phyloP scores from a whole-genome alignment of 2,797 vertebrate species.

The Eurystomus glaucurus region DNA sequence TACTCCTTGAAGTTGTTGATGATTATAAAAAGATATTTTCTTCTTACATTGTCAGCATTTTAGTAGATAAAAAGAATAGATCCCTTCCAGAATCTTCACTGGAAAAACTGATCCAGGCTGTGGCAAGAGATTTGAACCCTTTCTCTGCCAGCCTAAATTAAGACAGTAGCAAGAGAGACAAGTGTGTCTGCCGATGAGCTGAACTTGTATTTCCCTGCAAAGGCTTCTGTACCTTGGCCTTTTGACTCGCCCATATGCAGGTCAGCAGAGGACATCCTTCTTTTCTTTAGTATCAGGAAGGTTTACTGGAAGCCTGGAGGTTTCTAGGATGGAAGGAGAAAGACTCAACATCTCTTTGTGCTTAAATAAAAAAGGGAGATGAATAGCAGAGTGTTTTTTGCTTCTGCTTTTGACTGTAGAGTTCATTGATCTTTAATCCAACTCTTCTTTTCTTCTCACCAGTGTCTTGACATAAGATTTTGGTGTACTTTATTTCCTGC shows the following conservation, averaged over 20 bases:
- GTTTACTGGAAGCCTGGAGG: background rate
- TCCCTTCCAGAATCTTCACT: conserved; percentile 22
- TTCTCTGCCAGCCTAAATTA: conserved; percentile 28
- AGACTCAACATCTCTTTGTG: background rate
- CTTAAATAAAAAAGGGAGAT: background rate
- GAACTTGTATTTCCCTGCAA: background rate
- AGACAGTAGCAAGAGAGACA: background rate
- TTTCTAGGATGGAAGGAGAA: background rate
- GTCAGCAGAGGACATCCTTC: background rate
- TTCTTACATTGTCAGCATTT: conserved; percentile 34
- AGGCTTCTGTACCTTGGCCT: background rate
- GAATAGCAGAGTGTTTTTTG: background rate
- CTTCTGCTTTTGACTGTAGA: background rate
- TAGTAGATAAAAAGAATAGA: conserved; percentile 21
- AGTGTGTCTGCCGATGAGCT: background rate
- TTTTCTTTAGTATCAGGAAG: background rate
- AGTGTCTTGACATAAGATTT: background rate
- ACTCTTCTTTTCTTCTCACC: background rate
- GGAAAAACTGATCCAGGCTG: conserved; percentile 36
- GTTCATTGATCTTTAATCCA: background rate
- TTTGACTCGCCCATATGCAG: background rate
- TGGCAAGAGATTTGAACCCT: background rate
- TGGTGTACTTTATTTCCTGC: background rate
- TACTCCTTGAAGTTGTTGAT: conserved; percentile 1
- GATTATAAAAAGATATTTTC: conserved; percentile 51